phyloP scores from a whole-genome alignment of 2,113 vertebrate species.

The Eretmochelys imbricata region DNA sequence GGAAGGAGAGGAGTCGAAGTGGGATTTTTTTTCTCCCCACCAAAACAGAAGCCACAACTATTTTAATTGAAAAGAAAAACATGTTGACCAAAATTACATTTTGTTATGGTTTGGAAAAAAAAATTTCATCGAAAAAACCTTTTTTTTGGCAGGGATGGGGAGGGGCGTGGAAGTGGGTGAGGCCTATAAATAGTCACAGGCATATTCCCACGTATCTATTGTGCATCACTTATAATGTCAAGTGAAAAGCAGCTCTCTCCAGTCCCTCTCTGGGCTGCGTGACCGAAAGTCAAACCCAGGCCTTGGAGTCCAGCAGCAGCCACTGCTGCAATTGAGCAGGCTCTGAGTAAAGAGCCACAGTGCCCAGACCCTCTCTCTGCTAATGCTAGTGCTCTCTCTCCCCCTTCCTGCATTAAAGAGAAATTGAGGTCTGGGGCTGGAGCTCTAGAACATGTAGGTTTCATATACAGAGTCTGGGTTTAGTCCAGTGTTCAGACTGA shows the following conservation, averaged over 20 bases:
- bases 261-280: background rate
- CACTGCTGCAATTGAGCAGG: background rate
- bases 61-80: background rate
- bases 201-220: background rate
- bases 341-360: background rate
- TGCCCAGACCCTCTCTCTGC: background rate
- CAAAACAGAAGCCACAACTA: background rate
- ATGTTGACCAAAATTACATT: background rate
- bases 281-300: background rate
- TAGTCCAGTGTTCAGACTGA: background rate
- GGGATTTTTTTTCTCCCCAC: background rate
- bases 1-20: background rate
- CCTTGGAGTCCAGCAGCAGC: background rate
- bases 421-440: background rate
- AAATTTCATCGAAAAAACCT: background rate
- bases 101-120: background rate
- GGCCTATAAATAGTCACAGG: background rate
- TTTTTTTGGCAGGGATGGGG: no score
- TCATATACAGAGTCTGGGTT: background rate
- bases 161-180: background rate
- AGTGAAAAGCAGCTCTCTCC: background rate
- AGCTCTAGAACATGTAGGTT: background rate
- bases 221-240: background rate
- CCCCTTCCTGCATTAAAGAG: background rate
- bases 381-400: background rate